Base-by-base conservation (phyloP, 2,888 invertebrate species). In the Troides oblongomaculatus region DNA sequence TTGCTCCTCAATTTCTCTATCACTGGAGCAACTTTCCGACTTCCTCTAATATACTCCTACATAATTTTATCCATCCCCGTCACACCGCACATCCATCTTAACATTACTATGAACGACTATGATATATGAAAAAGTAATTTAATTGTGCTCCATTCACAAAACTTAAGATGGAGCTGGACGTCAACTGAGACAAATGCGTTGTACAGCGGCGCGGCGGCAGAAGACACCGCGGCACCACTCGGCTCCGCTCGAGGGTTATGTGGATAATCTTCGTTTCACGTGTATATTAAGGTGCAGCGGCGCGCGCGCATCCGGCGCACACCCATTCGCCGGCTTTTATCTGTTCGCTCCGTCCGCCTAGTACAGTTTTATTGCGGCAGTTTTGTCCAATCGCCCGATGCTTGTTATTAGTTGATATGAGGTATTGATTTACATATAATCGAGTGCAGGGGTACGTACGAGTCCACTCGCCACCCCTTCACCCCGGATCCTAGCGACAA, bases 311-410 rank as follows among this genome's bases (percentile, higher is more conserved):
- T 1, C 12, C 12, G 84, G 83, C 87, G 85, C 86, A 83, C 84
- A 77, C 85, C 82, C 84, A 85, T 88, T 81, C 81, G 65, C 63
- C 74, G 73, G 74, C 59, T 72, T 74, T 46, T 14, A 14, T 12
- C 46, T 4, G 12, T 21, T 6, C 56, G n/a, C 18, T n/a, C 30
- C 30, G 30, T 56, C 53, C 18, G 7, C 14, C 14, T 21, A 21
- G 56, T n/a, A 91, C 91, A 90, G 90, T 90, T 92, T 92, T 90
- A 90, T 87, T 89, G 91, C 90, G 87, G 83, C 89, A 90, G 91
- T 90, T 92, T 91, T 91, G 91, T 92, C 86, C 87, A 88, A 90
- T 90, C 89, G 88, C 89, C 86, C 82, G 90, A 88, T 87, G 86
- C 85, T 86, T 84, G 87, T 86, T 82, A 77, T 76, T 75, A 75